phyloP scores from a whole-genome alignment of 1,140 invertebrate species.

The Frieseomelitta varia region DNA sequence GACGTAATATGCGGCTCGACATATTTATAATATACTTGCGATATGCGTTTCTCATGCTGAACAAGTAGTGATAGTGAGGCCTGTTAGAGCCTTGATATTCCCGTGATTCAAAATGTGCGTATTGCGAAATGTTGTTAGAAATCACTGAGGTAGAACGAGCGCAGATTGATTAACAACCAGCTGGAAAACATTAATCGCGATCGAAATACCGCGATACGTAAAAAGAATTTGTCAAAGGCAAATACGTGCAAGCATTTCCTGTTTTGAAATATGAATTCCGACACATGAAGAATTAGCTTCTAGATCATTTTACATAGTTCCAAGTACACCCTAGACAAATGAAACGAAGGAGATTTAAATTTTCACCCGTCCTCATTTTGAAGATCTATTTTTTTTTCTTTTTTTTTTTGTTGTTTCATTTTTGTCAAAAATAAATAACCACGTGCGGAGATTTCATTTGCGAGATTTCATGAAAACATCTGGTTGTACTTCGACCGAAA shows the following conservation, averaged over 20 bases:
- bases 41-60: not conserved
- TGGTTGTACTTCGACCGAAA: too few species aligned
- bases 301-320: not conserved
- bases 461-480: too few species aligned
- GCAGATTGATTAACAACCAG: conserved; percentile 17
- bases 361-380: too few species aligned
- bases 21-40: not conserved
- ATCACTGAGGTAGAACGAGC: conserved; percentile 1
- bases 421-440: too few species aligned
- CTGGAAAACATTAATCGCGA: conserved; percentile 12
- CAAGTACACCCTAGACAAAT: too few species aligned
- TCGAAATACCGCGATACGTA: not conserved
- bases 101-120: not conserved
- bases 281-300: not conserved
- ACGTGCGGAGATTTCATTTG: too few species aligned
- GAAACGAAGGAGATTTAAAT: not conserved
- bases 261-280: not conserved
- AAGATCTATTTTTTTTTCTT: too few species aligned
- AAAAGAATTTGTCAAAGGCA: not conserved
- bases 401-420: too few species aligned
- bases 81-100: conserved; percentile 2
- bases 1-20: not conserved
- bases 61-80: not conserved
- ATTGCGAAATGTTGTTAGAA: conserved; percentile 27
- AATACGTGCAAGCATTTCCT: not conserved